phyloP scores from a whole-genome alignment of 2,113 vertebrate species.

The Elgaria multicarinata region DNA sequence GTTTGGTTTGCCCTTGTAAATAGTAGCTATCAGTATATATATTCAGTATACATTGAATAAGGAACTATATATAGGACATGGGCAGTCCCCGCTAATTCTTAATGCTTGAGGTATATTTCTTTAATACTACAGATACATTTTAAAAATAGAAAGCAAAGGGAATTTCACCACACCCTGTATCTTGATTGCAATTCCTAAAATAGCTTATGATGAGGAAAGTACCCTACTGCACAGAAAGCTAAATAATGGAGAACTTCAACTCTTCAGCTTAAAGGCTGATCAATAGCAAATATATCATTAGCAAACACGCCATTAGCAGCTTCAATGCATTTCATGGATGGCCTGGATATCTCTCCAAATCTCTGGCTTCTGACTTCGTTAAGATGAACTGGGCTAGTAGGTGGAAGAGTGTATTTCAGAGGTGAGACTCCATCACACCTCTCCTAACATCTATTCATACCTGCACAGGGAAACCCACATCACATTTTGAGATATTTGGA shows the following conservation, averaged over 20 bases:
- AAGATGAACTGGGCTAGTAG: neutral
- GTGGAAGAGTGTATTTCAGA: neutral
- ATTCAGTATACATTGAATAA: neutral
- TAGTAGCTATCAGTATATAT: neutral
- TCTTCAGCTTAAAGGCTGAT: neutral
- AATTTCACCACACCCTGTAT: neutral
- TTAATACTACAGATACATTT: neutral
- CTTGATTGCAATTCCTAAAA: neutral
- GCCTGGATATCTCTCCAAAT: neutral
- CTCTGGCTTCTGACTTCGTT: neutral
- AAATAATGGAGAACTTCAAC: neutral
- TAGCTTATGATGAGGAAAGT: neutral
- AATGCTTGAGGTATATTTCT: neutral
- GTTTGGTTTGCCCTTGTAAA: neutral
- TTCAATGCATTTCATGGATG: neutral
- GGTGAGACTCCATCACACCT: neutral
- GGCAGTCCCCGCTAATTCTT: neutral
- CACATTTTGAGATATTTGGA: neutral
- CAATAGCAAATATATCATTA: neutral
- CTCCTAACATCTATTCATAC: neutral
- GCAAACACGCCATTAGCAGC: neutral
- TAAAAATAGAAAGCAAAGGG: neutral
- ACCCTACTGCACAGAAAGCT: neutral
- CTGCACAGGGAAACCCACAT: neutral
- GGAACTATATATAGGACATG: neutral